Evolutionary conservation across 2,888 invertebrate species (phyloP).

Genomic region (Hoplodrina ambigua): DNA sequence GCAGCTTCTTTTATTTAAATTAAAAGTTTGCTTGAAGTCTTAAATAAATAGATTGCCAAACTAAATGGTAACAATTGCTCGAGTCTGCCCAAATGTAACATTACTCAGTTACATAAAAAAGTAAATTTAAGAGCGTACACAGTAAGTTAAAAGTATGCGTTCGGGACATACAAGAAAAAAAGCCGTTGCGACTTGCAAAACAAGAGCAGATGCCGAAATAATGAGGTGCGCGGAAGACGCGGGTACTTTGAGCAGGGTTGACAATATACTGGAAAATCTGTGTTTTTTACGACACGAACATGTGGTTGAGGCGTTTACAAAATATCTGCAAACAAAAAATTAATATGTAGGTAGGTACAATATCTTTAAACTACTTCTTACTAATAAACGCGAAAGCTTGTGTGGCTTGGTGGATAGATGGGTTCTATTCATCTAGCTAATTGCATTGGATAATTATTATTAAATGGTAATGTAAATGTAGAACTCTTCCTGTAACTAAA

Average conservation of each 20-base stretch:
- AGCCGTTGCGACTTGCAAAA: constrained; percentile 71
- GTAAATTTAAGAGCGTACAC: constrained; percentile 54
- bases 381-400: no score
- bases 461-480: no score
- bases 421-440: no score
- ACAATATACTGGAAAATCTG: neutral
- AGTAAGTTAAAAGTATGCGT: constrained; percentile 60
- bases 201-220: constrained; percentile 85
- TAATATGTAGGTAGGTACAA: no score
- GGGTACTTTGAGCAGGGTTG: constrained; percentile 62
- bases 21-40: neutral
- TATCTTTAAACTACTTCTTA: no score
- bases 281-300: neutral
- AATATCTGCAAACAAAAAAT: no score
- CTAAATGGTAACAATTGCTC: constrained; percentile 6
- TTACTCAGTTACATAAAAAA: constrained; percentile 49
- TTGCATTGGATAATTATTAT: no score
- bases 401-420: no score
- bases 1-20: neutral
- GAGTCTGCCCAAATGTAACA: constrained; percentile 23
- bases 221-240: constrained; percentile 81
- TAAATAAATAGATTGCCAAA: constrained; percentile 8
- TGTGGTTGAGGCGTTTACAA: no score
- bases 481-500: no score
- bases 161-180: constrained; percentile 59